phyloP scores from a whole-genome alignment of 2,113 vertebrate genomes.

The Apeltes quadracus region DNA sequence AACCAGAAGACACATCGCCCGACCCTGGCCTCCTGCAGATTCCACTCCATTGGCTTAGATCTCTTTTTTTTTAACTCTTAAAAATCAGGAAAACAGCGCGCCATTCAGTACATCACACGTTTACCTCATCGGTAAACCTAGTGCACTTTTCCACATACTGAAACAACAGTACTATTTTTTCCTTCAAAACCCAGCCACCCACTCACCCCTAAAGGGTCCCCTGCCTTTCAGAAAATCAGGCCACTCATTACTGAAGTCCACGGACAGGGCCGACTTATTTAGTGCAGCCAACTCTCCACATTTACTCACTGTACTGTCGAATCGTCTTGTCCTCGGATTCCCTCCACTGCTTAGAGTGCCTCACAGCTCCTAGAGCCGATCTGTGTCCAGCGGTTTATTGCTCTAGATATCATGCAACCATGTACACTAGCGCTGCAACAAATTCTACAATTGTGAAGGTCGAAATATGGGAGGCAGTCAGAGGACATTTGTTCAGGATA shows the following conservation, averaged over 20 bases:
- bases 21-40: constrained; percentile 48
- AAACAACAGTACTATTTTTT: constrained; percentile 1
- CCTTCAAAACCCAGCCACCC: constrained; percentile 12
- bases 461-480: not conserved
- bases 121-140: constrained; percentile 21
- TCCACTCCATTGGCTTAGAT: constrained; percentile 17
- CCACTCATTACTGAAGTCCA: constrained; percentile 33
- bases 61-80: too few species aligned
- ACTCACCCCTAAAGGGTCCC: constrained; percentile 5
- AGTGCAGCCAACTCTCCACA: constrained; percentile 18
- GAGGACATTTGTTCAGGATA: too few species aligned
- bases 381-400: constrained; percentile 6
- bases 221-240: constrained; percentile 27
- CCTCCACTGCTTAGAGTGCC: not conserved
- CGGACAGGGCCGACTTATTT: constrained; percentile 38
- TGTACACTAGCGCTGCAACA: not conserved
- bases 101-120: constrained; percentile 4
- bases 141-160: not conserved
- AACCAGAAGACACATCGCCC: constrained; percentile 56
- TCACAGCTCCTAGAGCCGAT: constrained; percentile 17
- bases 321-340: constrained; percentile 29
- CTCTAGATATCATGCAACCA: constrained; percentile 7
- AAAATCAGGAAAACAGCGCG: constrained; percentile 7
- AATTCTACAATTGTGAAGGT: not conserved
- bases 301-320: constrained; percentile 31